Evolutionary conservation across 2,113 vertebrate genomes (phyloP), one percentile per base, ranked within the genome.

Genomic region (Bombycilla garrulus): DNA sequence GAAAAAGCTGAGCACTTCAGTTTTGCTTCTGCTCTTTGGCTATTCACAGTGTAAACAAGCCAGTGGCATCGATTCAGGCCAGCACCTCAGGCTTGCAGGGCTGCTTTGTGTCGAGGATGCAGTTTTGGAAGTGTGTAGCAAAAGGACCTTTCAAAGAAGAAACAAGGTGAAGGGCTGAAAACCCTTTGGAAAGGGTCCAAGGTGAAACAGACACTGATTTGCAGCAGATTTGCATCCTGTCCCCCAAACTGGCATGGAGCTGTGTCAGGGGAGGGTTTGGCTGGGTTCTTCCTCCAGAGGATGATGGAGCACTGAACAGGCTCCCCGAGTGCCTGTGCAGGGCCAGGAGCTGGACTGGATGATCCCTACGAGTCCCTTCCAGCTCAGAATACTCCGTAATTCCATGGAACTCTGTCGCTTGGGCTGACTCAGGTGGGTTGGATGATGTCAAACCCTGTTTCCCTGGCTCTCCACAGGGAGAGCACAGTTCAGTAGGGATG

Each of bases 31-130:
- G 44, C 33, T n/a, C 26, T 47, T 17, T 2, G 2, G 33, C 40
- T 4, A 1, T 14, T 51, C n/a, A 12, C 48, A 14, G 24, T 5
- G 47, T 10, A 6, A 48, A 25, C 5, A 6, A 38, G 23, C 2
- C 31, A 64, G 53, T 2, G 4, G 14, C 9, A 1, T 6, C 10
- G 1, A 5, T 5, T 25, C 1, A 0, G 13, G 5, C 4, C 62
- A 15, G 12, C 60, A 29, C 0, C 66, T 36, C 5, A 2, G n/a
- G 8, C 26, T 2, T 4, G 19, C 16, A 5, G 3, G 4, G 24
- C 1, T 25, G 13, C 60, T 36, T 12, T 1, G 1, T 11, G 13
- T 15, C 0, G 0, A 24, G 12, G 40, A 6, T 15, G 42, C 16
- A 0, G 21, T 40, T 48, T 29, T 14, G 36, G 23, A 40, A n/a